phyloP scores from a whole-genome alignment of 2,797 vertebrate genomes.

The Lemur catta region DNA sequence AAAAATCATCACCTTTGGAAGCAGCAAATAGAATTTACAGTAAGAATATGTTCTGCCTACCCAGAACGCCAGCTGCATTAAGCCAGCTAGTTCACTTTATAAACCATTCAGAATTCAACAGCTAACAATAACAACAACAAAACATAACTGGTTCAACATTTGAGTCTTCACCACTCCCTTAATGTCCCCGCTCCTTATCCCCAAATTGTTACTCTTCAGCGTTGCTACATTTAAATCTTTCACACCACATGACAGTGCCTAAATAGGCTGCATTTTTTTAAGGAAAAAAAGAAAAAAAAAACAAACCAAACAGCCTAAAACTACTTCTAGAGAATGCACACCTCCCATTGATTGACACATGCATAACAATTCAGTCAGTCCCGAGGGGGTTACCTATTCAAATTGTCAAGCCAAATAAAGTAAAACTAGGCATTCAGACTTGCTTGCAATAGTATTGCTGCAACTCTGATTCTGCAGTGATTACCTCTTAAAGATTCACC shows the following conservation, averaged over 20 bases:
- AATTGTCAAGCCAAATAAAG: slow-evolving; percentile 62
- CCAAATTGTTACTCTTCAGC: slow-evolving; percentile 72
- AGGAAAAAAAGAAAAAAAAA: slow-evolving; percentile 1
- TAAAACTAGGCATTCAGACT: slow-evolving; percentile 72
- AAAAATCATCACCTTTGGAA: slow-evolving; percentile 45
- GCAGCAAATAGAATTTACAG: slow-evolving; percentile 57
- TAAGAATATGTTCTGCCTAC: slow-evolving; percentile 51
- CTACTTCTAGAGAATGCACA: slow-evolving; percentile 96
- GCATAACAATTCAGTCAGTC: slow-evolving; percentile 83
- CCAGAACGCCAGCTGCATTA: not conserved
- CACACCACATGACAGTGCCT: slow-evolving; percentile 84
- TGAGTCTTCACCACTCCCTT: slow-evolving; percentile 58
- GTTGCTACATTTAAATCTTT: slow-evolving; percentile 84
- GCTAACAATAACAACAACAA: slow-evolving; percentile 69
- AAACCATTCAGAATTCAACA: slow-evolving; percentile 70
- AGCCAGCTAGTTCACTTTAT: slow-evolving; percentile 57
- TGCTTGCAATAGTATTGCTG: slow-evolving; percentile 64
- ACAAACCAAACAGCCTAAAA: slow-evolving; percentile 85
- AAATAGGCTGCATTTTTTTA: slow-evolving; percentile 77
- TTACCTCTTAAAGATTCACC: slow-evolving; percentile 76
- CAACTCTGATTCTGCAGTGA: slow-evolving; percentile 76
- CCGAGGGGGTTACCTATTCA: slow-evolving; percentile 63
- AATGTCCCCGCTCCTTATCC: slow-evolving; percentile 45
- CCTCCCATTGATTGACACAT: slow-evolving; percentile 99
- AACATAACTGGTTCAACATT: slow-evolving; percentile 71